Base-by-base conservation (phyloP, 2,113 vertebrate genomes). In the Dicrurus megarhynchus region DNA sequence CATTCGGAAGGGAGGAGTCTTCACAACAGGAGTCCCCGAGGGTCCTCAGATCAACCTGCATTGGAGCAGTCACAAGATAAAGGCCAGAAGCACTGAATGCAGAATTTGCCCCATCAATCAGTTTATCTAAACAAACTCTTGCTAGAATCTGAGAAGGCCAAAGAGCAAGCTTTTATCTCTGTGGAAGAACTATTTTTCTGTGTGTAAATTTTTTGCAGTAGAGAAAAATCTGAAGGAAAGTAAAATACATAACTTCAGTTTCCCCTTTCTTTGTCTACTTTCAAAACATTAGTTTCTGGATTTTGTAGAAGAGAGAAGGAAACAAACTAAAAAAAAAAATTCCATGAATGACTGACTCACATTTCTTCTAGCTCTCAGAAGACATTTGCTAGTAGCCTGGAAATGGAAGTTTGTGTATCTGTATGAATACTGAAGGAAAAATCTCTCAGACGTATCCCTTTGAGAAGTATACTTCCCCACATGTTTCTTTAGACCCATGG, bases 61-160 rank as follows among this genome's bases (percentile, higher is more conserved):
- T 37, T 67, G 63, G 63, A 80, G 37, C 68, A 75, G 60, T 60
- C 71, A 50, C 76, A 81, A 91, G 79, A 95, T 60, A 86, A 94
- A 88, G 88, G 73, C 71, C 87, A 92, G 73, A 77, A 88, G 28
- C 30, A 57, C 27, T n/a, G 16, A 74, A 87, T 26, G 33, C 17
- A 84, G 76, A 94, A 84, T 68, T 89, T 28, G 4, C 23, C 44
- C 52, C 26, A 42, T 86, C 79, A 67, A 78, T 88, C 85, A 94
- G 33, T 84, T 93, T 86, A 96, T 90, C 42, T 61, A 92, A 96
- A 94, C 32, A 96, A 90, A 86, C 47, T 50, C 59, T 80, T 74
- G 57, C 7, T 61, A 47, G 71, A 88, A 35, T 60, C 52, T 44
- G 28, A 93, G 60, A n/a, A 80, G 44, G 76, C 32, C 47, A 74